Conservation (phyloP, 2,797 vertebrate species). For the Rhinophrynus dorsalis region DNA sequence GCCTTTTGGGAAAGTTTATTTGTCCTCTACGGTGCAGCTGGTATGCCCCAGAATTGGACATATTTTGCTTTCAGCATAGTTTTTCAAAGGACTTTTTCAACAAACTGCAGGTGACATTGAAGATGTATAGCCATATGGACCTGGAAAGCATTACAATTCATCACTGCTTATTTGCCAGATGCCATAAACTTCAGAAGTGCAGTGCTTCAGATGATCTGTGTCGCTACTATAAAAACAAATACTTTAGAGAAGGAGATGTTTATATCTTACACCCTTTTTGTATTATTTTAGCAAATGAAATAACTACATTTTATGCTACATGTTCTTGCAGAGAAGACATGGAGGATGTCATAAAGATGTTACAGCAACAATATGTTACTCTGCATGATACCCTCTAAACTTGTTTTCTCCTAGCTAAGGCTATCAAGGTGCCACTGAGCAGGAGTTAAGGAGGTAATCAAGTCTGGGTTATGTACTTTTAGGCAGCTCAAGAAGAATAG, state of each 20-base stretch:
- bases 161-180: constrained; percentile 73
- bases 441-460: constrained; percentile 34
- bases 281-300: constrained; percentile 35
- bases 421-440: constrained; percentile 40
- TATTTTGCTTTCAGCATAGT: too few species aligned
- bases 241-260: constrained; percentile 57
- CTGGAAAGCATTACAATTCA: constrained; percentile 65
- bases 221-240: constrained; percentile 59
- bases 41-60: too few species aligned
- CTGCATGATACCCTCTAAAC: constrained; percentile 2
- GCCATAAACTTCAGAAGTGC: constrained; percentile 61
- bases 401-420: constrained; percentile 39
- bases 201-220: constrained; percentile 54
- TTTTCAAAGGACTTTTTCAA: constrained; percentile 53
- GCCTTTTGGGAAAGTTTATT: too few species aligned
- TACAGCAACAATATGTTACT: constrained; percentile 36
- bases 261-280: constrained; percentile 45
- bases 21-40: too few species aligned
- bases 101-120: constrained; percentile 69
- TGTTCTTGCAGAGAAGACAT: neutral
- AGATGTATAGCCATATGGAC: constrained; percentile 69
- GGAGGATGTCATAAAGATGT: constrained; percentile 12
- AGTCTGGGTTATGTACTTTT: constrained; percentile 10
- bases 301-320: constrained; percentile 25
- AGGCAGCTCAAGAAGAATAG: neutral